These are phyloP conservation scores for Drosophila varians DNA, from an alignment of 1,140 invertebrate species.

Conservation along the genomic window DNA sequence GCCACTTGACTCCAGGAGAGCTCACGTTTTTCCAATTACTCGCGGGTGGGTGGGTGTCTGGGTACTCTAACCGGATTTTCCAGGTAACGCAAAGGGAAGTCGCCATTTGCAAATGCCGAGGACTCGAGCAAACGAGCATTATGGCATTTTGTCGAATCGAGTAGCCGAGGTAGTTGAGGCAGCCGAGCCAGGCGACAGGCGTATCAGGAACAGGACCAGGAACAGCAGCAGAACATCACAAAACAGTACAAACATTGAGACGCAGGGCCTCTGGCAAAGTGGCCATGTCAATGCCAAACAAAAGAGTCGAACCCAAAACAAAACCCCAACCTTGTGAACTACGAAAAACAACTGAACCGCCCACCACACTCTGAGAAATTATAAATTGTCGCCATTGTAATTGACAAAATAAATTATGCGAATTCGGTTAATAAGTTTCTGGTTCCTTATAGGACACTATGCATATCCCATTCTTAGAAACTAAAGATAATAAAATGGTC, in stretches of 20 bases:
- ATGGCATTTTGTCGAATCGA: conserved; percentile 20
- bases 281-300: conserved; percentile 82
- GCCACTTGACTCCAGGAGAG: conserved; percentile 80
- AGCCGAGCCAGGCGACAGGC: conserved; percentile 39
- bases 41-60: conserved; percentile 10
- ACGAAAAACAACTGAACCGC: conserved; percentile 12
- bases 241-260: conserved; percentile 72
- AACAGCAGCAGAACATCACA: conserved; percentile 61
- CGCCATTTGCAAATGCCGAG: conserved; percentile 66
- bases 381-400: no score
- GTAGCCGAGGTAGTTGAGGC: neutral
- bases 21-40: conserved; percentile 73
- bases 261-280: conserved; percentile 75
- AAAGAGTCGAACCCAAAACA: conserved; percentile 57
- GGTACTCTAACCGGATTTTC: conserved; percentile 17
- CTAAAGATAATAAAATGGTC: no score
- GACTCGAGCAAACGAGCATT: conserved; percentile 23
- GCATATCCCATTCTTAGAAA: no score
- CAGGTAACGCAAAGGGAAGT: conserved; percentile 41
- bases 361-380: conserved; percentile 21
- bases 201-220: conserved; percentile 43
- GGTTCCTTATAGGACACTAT: no score
- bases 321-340: conserved; percentile 3
- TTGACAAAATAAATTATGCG: no score
- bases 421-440: no score